Conservation (phyloP, 2,797 vertebrate species). For the Artibeus jamaicensis region DNA sequence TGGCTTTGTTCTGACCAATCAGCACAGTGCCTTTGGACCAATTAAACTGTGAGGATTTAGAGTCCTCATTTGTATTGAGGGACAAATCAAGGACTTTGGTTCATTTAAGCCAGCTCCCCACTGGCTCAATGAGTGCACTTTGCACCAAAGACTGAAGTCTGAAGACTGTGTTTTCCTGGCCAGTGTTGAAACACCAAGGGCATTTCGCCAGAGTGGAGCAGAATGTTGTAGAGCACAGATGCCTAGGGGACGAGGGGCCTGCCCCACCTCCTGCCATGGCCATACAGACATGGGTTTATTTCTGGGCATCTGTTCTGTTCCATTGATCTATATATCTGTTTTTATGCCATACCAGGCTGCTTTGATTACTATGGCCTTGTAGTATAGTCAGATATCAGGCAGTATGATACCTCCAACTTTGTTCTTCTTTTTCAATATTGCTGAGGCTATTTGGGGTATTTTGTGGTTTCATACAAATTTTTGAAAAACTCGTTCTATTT, state of each 20-base stretch:
- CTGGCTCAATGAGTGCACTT: neutral
- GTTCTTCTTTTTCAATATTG: neutral
- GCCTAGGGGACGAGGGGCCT: neutral
- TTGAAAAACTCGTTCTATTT: no score
- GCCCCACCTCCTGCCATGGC: neutral
- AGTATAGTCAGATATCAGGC: neutral
- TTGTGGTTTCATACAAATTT: neutral
- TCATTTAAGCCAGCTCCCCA: neutral
- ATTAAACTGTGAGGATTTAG: no score
- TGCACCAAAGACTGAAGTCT: neutral
- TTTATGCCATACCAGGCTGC: no score
- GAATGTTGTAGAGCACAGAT: neutral
- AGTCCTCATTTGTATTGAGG: neutral
- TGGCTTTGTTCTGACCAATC: no score
- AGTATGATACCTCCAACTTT: neutral
- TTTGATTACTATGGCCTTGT: no score
- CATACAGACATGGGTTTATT: no score
- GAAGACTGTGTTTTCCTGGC: neutral
- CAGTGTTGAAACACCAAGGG: neutral
- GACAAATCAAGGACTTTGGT: neutral
- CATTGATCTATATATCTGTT: no score
- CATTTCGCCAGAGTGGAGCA: neutral
- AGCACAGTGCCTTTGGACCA: no score
- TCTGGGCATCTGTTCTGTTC: no score
- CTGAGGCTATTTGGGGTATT: neutral